These are phyloP conservation scores for Arrhamphus sclerolepis DNA, from an alignment of 2,797 vertebrate species.

Conservation along the genomic window DNA sequence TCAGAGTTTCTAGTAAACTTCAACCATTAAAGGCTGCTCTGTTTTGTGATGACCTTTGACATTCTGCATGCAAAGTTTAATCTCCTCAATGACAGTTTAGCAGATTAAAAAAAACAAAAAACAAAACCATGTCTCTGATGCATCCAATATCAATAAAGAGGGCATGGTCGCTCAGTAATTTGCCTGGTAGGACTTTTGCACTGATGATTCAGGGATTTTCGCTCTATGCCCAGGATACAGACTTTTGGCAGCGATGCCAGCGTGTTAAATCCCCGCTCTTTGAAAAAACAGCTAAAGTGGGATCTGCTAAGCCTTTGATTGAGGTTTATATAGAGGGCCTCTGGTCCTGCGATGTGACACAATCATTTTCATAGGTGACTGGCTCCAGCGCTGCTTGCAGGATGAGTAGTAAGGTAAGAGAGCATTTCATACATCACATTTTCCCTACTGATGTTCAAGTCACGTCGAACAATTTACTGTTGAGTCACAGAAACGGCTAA, in stretches of 20 bases:
- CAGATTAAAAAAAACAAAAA: slow-evolving; percentile 44
- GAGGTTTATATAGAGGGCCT: slow-evolving; percentile 75
- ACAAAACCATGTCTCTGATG: slow-evolving; percentile 24
- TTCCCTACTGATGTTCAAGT: background rate
- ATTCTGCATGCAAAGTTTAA: slow-evolving; percentile 56
- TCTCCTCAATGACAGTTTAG: slow-evolving; percentile 55
- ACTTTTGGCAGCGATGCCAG: slow-evolving; percentile 69
- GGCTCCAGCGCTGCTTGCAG: slow-evolving; percentile 58
- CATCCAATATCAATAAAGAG: slow-evolving; percentile 67
- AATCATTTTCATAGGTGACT: slow-evolving; percentile 41
- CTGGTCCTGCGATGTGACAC: slow-evolving; percentile 49
- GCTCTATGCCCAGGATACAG: slow-evolving; percentile 71
- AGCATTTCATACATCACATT: background rate
- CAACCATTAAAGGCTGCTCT: background rate
- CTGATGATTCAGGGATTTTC: slow-evolving; percentile 81
- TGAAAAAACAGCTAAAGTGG: slow-evolving; percentile 71
- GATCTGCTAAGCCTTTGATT: slow-evolving; percentile 70
- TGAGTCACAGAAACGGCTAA: no score
- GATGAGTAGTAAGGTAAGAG: slow-evolving; percentile 78
- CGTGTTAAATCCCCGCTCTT: slow-evolving; percentile 68
- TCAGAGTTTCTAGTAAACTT: no score
- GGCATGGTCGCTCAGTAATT: slow-evolving; percentile 67
- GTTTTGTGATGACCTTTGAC: slow-evolving; percentile 63
- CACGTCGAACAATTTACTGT: background rate
- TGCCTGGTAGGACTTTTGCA: slow-evolving; percentile 73